These are phyloP conservation scores for Egretta garzetta DNA, from an alignment of 2,113 vertebrate species.

Conservation along the genomic window DNA sequence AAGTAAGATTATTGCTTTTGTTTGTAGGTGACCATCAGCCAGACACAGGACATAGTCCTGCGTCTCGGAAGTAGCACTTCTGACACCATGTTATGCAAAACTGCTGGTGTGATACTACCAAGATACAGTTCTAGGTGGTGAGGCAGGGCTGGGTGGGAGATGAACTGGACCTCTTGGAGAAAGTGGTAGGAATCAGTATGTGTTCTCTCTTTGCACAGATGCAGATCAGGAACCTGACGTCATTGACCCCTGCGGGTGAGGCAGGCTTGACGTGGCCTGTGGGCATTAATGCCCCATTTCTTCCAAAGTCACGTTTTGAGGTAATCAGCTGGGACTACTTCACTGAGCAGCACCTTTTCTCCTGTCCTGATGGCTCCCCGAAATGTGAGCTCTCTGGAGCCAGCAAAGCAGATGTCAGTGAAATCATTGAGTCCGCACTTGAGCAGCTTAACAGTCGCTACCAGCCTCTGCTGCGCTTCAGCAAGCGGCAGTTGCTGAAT, in stretches of 20 bases:
- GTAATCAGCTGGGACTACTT: slow-evolving; percentile 98
- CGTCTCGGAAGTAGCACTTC: neutral
- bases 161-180: neutral
- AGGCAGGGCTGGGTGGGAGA: neutral
- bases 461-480: slow-evolving; percentile 91
- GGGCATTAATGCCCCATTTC: slow-evolving; percentile 90
- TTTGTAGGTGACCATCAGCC: neutral
- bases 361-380: slow-evolving; percentile 86
- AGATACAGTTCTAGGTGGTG: neutral
- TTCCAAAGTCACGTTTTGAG: slow-evolving; percentile 91
- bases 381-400: slow-evolving; percentile 92
- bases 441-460: slow-evolving; percentile 89
- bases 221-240: slow-evolving; percentile 93
- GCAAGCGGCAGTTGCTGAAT: slow-evolving; percentile 86
- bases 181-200: neutral
- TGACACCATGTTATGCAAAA: fast-evolving
- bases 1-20: neutral
- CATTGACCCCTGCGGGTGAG: slow-evolving; percentile 87
- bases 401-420: slow-evolving; percentile 81
- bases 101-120: neutral
- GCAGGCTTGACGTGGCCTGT: slow-evolving; percentile 89
- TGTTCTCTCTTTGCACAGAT: slow-evolving; percentile 73
- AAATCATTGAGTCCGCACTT: slow-evolving; percentile 85
- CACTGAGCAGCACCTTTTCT: slow-evolving; percentile 92
- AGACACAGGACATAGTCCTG: neutral